Base-by-base conservation (phyloP, 2,888 invertebrate genomes). In the Limnephilus auricula region DNA sequence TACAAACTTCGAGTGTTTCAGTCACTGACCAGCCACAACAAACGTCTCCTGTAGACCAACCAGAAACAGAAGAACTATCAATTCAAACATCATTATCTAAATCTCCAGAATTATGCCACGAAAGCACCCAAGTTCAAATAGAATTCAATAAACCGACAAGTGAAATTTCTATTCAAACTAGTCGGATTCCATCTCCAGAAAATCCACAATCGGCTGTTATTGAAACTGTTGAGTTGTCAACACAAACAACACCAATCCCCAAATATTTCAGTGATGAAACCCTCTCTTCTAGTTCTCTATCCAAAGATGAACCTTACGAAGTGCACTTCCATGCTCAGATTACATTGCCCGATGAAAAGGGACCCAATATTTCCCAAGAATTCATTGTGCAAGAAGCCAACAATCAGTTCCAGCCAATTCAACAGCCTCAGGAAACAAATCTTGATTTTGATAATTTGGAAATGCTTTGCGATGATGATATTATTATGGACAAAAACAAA, bases 191-290 rank as follows among this genome's bases (percentile, higher is more conserved):
- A 15, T 91, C 93, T 89, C 93, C 93, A 32, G 91, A 92, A 85
- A 90, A 79, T 30, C 37, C 65, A 34, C 82, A 89, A 40, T 82
- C 88, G 50, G 78, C 89, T 25, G 93, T 94, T 88, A 94, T 94
- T 92, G 94, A 93, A 93, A 95, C 94, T 93, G 93, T 94, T 93
- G 95, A 96, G 94, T 93, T 94, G 30, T 93, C 95, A 83, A 94
- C 96, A 93, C 95, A 97, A 94, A 97, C 97, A 25, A 96, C 96
- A 40, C 97, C 97, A 3, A 96, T 97, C 93, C 94, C 96, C 15
- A 94, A 95, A 78, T 96, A 96, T 89, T 96, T 95, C 93, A 95
- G 95, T 79, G 94, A 93, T 86, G 92, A 93, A 93, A 95, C 95
- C 0, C 83, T 88, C 45, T 95, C 95, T 90, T 95, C 96, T 5